A percentile compares a stretch with the other conserved stretches of the same genome.
These are phyloP conservation scores for Ametastegia equiseti DNA, from an alignment of 2,888 invertebrate genomes.

Conservation along the genomic window DNA sequence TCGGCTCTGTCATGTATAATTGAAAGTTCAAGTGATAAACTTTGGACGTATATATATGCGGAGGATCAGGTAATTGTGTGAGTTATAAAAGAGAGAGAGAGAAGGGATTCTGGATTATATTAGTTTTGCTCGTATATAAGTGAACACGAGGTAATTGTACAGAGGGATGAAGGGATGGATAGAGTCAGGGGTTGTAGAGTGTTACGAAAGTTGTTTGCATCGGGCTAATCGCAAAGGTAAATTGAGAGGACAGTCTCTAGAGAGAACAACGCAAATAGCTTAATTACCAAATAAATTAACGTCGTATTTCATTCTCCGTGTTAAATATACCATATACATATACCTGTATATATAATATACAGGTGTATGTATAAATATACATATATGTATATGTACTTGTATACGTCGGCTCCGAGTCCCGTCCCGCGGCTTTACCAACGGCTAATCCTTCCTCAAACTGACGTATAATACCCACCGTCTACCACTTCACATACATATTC, in stretches of 20 bases:
- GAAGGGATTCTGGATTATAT: background rate
- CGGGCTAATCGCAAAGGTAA: conserved; percentile 10
- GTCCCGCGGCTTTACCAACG: background rate
- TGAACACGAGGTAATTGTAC: too few species aligned
- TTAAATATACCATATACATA: too few species aligned
- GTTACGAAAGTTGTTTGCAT: background rate
- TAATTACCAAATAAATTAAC: conserved; percentile 31
- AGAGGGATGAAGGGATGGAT: too few species aligned
- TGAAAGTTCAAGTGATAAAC: conserved; percentile 31
- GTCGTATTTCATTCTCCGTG: background rate
- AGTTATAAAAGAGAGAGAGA: background rate
- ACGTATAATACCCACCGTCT: background rate
- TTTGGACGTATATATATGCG: background rate
- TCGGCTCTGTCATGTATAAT: conserved; percentile 4
- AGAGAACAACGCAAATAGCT: conserved; percentile 10
- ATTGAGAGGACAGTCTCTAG: background rate
- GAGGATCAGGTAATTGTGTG: background rate
- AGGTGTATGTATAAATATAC: background rate
- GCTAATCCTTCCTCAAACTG: conserved; percentile 1
- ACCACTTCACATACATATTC: background rate
- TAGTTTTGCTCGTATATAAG: too few species aligned
- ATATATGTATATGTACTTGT: background rate
- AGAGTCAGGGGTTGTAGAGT: too few species aligned
- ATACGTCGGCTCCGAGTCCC: background rate
- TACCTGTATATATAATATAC: background rate